Evolutionary conservation across 2,113 vertebrate species (phyloP).

Genomic region (Cryptomyrus ogoouensis): DNA sequence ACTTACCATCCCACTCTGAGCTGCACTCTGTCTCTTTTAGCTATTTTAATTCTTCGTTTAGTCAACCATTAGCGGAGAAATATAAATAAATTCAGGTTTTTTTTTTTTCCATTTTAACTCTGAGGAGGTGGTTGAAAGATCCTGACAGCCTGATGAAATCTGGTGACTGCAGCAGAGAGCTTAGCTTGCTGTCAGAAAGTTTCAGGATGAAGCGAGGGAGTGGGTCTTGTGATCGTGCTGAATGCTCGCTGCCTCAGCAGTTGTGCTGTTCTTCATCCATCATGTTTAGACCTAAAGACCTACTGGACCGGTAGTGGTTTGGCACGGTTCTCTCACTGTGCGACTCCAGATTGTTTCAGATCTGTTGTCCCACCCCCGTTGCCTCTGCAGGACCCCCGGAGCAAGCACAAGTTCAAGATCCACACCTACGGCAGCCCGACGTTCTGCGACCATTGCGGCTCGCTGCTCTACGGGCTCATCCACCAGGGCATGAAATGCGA

Average conservation of each 20-base stretch:
- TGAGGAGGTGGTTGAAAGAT: neutral
- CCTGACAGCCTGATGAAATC: neutral
- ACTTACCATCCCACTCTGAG: neutral
- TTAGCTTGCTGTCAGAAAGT: neutral
- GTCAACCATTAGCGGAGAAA: neutral
- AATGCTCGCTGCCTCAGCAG: neutral
- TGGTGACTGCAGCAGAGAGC: neutral
- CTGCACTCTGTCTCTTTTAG: neutral
- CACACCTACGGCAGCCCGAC: constrained; percentile 93
- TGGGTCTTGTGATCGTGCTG: neutral
- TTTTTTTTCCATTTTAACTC: neutral
- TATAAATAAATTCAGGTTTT: neutral
- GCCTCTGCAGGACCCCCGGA: constrained; percentile 77
- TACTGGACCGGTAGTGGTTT: neutral
- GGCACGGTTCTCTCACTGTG: neutral
- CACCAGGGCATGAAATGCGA: constrained; percentile 97
- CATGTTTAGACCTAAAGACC: neutral
- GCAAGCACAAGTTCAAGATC: constrained; percentile 98
- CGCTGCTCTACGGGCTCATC: constrained; percentile 87
- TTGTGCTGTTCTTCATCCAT: neutral
- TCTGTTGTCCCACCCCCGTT: neutral
- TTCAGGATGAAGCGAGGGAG: too few relatives aligned
- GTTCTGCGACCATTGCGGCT: constrained; percentile 65
- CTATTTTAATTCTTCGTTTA: neutral
- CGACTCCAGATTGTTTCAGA: neutral